Evolutionary conservation across 2,888 invertebrate genomes (phyloP).

Genomic region (Caenorhabditis virilis): DNA sequence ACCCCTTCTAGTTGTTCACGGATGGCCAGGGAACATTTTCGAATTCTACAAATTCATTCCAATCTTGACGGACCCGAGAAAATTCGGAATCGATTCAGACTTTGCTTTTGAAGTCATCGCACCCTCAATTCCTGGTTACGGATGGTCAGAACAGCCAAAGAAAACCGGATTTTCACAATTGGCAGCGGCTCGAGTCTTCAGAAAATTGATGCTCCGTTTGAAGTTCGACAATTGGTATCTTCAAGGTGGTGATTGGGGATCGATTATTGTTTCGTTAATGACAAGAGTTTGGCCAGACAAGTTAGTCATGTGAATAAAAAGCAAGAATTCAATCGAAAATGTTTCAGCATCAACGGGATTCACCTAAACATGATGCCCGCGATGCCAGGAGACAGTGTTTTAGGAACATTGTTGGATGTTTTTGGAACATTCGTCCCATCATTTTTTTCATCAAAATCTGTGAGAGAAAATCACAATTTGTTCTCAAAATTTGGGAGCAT

Average conservation of each 20-base stretch:
- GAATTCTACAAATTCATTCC: constrained; percentile 78
- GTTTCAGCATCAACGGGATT: constrained; percentile 72
- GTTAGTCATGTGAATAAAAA: constrained; percentile 56
- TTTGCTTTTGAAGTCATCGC: constrained; percentile 70
- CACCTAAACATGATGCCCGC: constrained; percentile 76
- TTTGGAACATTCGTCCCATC: constrained; percentile 39
- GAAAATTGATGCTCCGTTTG: constrained; percentile 78
- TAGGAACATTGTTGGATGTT: constrained; percentile 40
- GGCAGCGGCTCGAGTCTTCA: constrained; percentile 72
- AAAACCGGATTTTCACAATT: constrained; percentile 72
- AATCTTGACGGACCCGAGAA: constrained; percentile 73
- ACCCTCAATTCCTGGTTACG: constrained; percentile 74
- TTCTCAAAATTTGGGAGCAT: constrained; percentile 56
- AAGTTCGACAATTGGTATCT: constrained; percentile 77
- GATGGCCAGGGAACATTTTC: constrained; percentile 84
- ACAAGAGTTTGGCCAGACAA: constrained; percentile 75
- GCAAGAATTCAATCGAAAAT: background rate
- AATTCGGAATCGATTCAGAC: constrained; percentile 43
- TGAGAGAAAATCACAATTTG: constrained; percentile 34
- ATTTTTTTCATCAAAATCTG: constrained; percentile 29
- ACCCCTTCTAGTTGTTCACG: constrained; percentile 79
- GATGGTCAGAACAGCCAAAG: constrained; percentile 73
- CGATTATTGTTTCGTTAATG: constrained; percentile 75
- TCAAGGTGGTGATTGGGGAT: constrained; percentile 82
- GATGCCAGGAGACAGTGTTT: constrained; percentile 58